Base-by-base conservation (phyloP, 2,113 vertebrate species). In the Lasiurus cinereus region DNA sequence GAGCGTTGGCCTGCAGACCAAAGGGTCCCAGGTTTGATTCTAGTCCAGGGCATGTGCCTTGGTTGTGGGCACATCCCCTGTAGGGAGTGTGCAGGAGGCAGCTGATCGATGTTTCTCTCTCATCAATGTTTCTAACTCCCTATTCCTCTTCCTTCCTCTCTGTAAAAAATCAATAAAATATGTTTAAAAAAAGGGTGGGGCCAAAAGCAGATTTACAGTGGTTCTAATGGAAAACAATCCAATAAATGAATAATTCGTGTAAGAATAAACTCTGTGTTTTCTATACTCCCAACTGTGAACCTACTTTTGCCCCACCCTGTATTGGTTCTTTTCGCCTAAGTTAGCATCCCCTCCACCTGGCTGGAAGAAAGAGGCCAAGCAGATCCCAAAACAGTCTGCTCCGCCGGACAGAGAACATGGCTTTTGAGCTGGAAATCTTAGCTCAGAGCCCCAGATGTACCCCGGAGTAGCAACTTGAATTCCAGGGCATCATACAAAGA, bases 361-460 rank as follows among this genome's bases (percentile, higher is more conserved):
- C 31, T 66, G 8, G 0, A 4, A 54, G 24, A 72, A 13, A 56
- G 46, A 90, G 13, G 15, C 50, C 33, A 36, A 18, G 0, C 6
- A 33, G 84, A 29, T 7, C 31, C 2, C 27, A 14, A 2, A 14
- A 16, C 18, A 78, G 12, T 10, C 8, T 27, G 24, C 48, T 70
- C 31, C 27, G 4, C 4, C 6, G 12, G 12, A 5, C 1, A 56
- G 9, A 5, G 31, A 76, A 8, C 3, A 19, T 11, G 36, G 6
- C 27, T 36, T 36, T 56, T 43, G 19, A 78, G 59, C 1, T 48
- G 24, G 27, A 9, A 74, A 19, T 31, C 31, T 12, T n/a, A 21
- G 31, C 6, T 3, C 1, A n/a, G 24, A 43, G 15, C 1, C 46
- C 5, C 14, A 2, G 18, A 50, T 52, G 8, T 46, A 7, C 33